phyloP scores from a whole-genome alignment of 2,113 vertebrate species.

The Cebus imitator region DNA sequence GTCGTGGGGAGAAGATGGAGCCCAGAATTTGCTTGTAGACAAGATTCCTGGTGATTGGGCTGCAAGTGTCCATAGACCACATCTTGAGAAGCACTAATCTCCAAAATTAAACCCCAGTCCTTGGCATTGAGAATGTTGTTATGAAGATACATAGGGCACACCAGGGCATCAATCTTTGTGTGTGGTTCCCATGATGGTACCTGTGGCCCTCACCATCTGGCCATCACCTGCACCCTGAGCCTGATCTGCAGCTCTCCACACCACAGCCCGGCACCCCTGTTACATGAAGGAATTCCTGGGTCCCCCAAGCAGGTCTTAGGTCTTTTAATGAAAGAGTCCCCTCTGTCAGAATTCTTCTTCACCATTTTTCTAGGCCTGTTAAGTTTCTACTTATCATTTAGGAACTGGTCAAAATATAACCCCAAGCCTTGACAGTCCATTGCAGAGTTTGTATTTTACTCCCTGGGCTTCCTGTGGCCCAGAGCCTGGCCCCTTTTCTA shows the following conservation, averaged over 20 bases:
- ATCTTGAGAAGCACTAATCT: not conserved
- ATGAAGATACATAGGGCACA: not conserved
- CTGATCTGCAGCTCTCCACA: not conserved
- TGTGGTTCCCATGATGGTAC: not conserved
- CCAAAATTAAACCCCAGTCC: not conserved
- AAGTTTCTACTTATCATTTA: not conserved
- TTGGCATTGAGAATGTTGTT: not conserved
- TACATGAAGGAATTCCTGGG: not conserved
- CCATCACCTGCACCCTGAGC: not conserved
- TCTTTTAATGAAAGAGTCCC: not conserved
- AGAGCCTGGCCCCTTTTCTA: accelerated
- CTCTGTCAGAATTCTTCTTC: not conserved
- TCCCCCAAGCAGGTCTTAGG: not conserved
- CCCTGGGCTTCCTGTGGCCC: not conserved
- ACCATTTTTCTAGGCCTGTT: not conserved
- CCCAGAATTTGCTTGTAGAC: not conserved
- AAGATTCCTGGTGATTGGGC: not conserved
- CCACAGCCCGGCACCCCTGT: not conserved
- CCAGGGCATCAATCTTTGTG: not conserved
- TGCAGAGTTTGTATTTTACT: not conserved
- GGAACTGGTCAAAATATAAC: not conserved
- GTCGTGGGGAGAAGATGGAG: not conserved
- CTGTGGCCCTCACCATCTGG: not conserved
- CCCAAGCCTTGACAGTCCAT: accelerated
- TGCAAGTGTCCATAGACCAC: too few relatives aligned